Percentiles rank a stretch among this genome's conserved stretches.
Conservation (phyloP, 2,113 vertebrate species). For the Circaetus gallicus region DNA sequence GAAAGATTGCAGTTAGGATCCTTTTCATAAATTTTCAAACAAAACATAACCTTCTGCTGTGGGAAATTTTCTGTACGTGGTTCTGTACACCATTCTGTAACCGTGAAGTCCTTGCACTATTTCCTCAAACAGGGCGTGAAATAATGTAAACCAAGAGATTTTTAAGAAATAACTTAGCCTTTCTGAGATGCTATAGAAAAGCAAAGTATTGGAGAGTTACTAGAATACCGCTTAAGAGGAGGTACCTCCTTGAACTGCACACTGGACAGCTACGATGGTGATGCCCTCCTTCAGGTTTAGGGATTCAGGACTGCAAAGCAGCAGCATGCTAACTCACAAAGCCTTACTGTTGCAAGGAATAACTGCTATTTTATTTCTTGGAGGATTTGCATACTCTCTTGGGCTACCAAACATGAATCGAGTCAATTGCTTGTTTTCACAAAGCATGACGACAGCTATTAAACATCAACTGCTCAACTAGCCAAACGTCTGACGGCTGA, state of each 20-base stretch:
- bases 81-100: neutral
- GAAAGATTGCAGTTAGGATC: neutral
- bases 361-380: no score
- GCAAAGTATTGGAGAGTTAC: neutral
- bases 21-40: neutral
- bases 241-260: neutral
- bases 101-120: rapidly evolving
- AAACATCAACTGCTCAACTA: rapidly evolving
- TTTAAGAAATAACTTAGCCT: neutral
- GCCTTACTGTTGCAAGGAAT: neutral
- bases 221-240: neutral
- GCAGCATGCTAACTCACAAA: neutral
- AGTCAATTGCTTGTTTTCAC: neutral
- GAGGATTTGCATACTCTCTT: neutral
- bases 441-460: rapidly evolving
- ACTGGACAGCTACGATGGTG: neutral
- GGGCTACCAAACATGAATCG: neutral
- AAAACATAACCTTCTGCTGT: neutral
- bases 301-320: no score
- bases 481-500: rapidly evolving
- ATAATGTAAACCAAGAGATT: neutral
- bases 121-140: neutral
- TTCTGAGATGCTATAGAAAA: neutral
- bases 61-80: neutral
- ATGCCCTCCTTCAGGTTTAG: neutral